Evolutionary conservation across 2,113 vertebrate genomes (phyloP).

Genomic region (Ginglymostoma cirratum): DNA sequence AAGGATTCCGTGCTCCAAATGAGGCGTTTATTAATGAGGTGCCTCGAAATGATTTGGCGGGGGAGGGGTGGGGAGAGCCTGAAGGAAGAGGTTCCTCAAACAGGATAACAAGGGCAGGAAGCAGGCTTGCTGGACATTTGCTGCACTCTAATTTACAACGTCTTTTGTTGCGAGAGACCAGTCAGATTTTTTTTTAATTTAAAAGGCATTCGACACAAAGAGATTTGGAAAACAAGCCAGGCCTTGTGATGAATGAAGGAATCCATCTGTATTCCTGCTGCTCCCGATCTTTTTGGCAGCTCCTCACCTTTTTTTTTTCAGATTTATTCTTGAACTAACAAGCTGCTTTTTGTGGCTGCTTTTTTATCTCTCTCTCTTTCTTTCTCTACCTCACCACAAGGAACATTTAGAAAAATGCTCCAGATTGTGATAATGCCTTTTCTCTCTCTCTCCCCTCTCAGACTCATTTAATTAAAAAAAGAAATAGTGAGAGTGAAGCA

Average conservation of each 20-base stretch:
- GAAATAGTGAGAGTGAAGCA: slow-evolving; percentile 36
- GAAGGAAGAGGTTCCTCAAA: too few relatives aligned
- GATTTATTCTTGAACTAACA: background rate
- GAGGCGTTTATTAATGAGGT: background rate
- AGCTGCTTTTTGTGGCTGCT: slow-evolving; percentile 23
- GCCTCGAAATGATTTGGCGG: background rate
- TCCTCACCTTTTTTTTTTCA: background rate
- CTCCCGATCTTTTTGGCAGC: background rate
- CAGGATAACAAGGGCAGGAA: too few relatives aligned
- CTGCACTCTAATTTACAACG: background rate
- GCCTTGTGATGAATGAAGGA: slow-evolving; percentile 24
- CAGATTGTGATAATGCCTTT: background rate
- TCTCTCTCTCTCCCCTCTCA: background rate
- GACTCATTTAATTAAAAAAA: background rate
- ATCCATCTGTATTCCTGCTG: background rate
- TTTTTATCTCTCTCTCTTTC: background rate
- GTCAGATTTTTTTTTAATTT: background rate
- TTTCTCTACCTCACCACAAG: background rate
- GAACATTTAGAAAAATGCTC: background rate
- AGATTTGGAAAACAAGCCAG: slow-evolving; percentile 43
- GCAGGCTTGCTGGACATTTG: too few relatives aligned
- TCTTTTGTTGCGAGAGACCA: background rate
- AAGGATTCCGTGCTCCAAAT: background rate
- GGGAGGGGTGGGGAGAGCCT: background rate
- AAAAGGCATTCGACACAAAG: background rate